These are phyloP conservation scores for Genyomyrus donnyi DNA, from an alignment of 2,113 vertebrate species.

Conservation along the genomic window DNA sequence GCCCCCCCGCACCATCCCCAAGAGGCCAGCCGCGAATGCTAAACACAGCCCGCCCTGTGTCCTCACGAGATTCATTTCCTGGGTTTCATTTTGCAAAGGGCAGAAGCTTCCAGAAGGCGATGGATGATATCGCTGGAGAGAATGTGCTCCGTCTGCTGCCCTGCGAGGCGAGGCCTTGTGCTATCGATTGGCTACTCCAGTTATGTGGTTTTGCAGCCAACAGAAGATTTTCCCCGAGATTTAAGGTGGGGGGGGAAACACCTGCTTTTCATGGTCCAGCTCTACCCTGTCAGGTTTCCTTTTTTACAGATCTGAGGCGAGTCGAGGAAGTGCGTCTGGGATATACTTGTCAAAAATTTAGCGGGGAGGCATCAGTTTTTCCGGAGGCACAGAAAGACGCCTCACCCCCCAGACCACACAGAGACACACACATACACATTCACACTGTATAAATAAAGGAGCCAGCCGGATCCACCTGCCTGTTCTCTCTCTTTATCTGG, in stretches of 20 bases:
- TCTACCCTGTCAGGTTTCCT: not conserved
- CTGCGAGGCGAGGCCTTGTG: not conserved
- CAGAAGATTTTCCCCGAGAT: not conserved
- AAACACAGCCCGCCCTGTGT: not conserved
- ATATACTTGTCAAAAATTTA: slow-evolving; percentile 7
- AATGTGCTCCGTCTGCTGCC: not conserved
- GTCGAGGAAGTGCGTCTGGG: not conserved
- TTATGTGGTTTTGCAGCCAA: not conserved
- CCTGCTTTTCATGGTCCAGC: not conserved
- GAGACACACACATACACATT: not conserved
- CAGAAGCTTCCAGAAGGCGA: not conserved
- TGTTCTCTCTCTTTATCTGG: not conserved
- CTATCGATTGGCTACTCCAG: not conserved
- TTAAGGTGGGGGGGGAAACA: not conserved
- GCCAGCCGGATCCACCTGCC: not conserved
- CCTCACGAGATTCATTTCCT: not conserved
- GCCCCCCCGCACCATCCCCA: not conserved
- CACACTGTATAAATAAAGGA: not conserved
- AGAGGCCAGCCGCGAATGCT: not conserved
- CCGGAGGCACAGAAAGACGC: not conserved
- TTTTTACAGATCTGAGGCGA: not conserved
- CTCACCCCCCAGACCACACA: not conserved
- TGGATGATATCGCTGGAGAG: not conserved
- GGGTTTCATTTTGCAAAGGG: not conserved
- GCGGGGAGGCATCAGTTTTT: not conserved